phyloP scores from a whole-genome alignment of 2,888 invertebrate genomes.

The Tenthredo livida region DNA sequence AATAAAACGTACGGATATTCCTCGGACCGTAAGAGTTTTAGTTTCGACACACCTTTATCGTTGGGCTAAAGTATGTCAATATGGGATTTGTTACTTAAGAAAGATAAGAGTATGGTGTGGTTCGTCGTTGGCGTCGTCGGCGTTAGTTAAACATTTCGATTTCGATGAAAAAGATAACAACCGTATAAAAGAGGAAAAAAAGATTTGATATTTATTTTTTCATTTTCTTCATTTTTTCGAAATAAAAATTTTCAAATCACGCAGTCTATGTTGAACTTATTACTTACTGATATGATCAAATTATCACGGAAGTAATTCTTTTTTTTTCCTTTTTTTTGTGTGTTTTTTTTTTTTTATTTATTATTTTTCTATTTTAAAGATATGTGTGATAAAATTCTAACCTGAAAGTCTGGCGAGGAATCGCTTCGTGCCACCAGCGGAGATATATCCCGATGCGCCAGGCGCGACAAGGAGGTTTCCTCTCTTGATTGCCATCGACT shows the following conservation, averaged over 20 bases:
- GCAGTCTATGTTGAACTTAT: too few species aligned
- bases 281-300: not conserved
- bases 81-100: not conserved
- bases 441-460: constrained; percentile 59
- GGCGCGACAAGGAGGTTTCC: constrained; percentile 55
- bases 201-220: not conserved
- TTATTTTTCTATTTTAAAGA: not conserved
- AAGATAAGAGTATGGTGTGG: not conserved
- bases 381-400: constrained; percentile 72
- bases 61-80: not conserved
- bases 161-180: not conserved
- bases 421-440: constrained; percentile 75
- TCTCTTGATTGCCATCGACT: constrained; percentile 53
- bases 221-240: not conserved
- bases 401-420: constrained; percentile 83
- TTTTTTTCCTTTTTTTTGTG: too few species aligned
- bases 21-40: not conserved
- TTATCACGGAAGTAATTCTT: not conserved
- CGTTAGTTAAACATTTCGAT: not conserved
- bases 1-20: not conserved
- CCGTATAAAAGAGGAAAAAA: not conserved
- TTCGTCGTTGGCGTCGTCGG: not conserved
- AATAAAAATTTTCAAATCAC: too few species aligned
- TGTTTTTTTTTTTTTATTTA: not conserved
- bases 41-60: constrained; percentile 3